Base-by-base conservation (phyloP, 2,797 vertebrate genomes). In the Fistularia tabacaria region DNA sequence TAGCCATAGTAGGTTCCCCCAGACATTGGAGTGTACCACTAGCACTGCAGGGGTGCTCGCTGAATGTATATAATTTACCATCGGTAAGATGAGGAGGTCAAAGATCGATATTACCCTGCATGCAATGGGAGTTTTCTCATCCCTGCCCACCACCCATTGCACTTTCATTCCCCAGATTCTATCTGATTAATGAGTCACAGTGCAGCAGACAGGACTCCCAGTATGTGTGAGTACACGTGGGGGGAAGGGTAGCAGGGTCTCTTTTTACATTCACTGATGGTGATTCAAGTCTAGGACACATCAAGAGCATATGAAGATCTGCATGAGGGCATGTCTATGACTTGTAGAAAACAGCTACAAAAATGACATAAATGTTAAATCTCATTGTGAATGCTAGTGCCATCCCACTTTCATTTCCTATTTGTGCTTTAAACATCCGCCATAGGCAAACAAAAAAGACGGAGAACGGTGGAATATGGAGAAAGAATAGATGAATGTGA, bases 171-270 rank as follows among this genome's bases (percentile, higher is more conserved):
- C 4, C 14, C 54, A 51, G 60, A 76, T 50, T 75, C 64, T 64
- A 79, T 85, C 74, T 83, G 85, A 80, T 84, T 77, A 84, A 83
- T 86, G 76, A 85, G 74, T 81, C 76, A 79, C 51, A 15, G 69
- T 76, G 69, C 74, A 57, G 71, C 41, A 79, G 77, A 79, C 71
- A 77, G 64, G 68, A 49, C 64, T 57, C 63, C 64, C 61, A 75
- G 58, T 38, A 39, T 69, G 58, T 60, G 41, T 58, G 63, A 46
- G 69, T 73, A 57, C 62, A 65, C 50, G 64, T 51, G 41, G 76
- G 74, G 57, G 81, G 66, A 59, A 37, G 74, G 79, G 54, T 46
- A 5, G 25, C 25, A n/a, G 48, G 49, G 66, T 62, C n/a, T 54
- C 39, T 51, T 49, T 53, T 53, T 56, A 43, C 55, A 63, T 66